Evolutionary conservation across 2,797 vertebrate genomes (phyloP).

Genomic region (Tokudaia muenninki): DNA sequence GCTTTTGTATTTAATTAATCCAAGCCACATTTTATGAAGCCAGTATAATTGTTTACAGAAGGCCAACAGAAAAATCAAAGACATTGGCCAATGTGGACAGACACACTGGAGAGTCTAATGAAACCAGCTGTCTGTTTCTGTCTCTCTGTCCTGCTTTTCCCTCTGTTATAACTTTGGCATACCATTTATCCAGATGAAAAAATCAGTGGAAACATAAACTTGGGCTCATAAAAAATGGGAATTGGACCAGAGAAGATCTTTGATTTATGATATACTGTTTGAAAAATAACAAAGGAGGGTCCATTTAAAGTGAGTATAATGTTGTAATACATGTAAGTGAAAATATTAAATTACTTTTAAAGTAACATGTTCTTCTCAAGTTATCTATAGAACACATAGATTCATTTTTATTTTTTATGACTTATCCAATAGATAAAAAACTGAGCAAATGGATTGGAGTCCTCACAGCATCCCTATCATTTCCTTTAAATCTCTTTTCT

Average conservation of each 20-base stretch:
- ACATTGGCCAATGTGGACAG: neutral
- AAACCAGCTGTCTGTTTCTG: neutral
- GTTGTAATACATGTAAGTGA: neutral
- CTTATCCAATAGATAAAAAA: neutral
- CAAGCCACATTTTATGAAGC: constrained; percentile 48
- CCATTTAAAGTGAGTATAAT: neutral
- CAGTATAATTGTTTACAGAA: constrained; percentile 25
- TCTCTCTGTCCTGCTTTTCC: neutral
- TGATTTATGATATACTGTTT: constrained; percentile 7
- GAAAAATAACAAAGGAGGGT: neutral
- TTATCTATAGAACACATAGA: neutral
- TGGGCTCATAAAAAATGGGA: neutral
- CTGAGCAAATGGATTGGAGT: neutral
- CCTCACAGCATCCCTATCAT: neutral
- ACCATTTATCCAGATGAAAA: neutral
- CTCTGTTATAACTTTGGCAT: neutral
- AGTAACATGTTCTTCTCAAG: constrained; percentile 3
- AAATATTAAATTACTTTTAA: constrained; percentile 21
- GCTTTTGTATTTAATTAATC: constrained; percentile 52
- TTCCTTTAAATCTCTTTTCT: constrained; percentile 1
- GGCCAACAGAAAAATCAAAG: constrained; percentile 15
- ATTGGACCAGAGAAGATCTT: neutral
- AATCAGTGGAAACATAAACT: neutral
- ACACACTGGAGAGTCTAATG: neutral
- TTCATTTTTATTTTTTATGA: constrained; percentile 51